These are phyloP conservation scores for Anthopleura xanthogrammica DNA, from an alignment of 92 coral and sea anemone species.

Conservation along the genomic window DNA sequence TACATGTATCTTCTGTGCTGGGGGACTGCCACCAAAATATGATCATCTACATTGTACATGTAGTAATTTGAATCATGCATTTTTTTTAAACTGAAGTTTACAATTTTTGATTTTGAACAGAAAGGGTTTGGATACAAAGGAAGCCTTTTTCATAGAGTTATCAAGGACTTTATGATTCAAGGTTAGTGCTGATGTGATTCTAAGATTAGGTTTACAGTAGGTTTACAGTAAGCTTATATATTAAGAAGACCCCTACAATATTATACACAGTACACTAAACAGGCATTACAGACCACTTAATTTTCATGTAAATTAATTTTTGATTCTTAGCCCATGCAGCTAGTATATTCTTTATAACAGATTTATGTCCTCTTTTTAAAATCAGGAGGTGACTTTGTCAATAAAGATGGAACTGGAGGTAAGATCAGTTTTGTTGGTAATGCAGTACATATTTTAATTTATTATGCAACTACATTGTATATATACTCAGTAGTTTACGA, in stretches of 20 bases:
- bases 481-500: too few species aligned
- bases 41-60: too few species aligned
- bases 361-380: neutral
- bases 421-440: neutral
- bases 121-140: slow-evolving; percentile 91
- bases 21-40: too few species aligned
- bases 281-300: too few species aligned
- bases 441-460: neutral
- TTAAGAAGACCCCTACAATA: too few species aligned
- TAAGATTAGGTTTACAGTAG: too few species aligned
- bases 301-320: too few species aligned
- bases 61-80: neutral
- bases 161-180: slow-evolving; percentile 84
- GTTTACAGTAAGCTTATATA: too few species aligned
- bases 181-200: slow-evolving; percentile 37
- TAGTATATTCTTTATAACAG: neutral
- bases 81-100: neutral
- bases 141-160: slow-evolving; percentile 79
- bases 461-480: too few species aligned
- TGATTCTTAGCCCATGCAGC: too few species aligned
- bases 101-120: slow-evolving; percentile 31
- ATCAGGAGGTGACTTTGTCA: slow-evolving; percentile 76
- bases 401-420: slow-evolving; percentile 86
- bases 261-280: too few species aligned
- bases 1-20: too few species aligned